A percentile compares a stretch with the other conserved stretches of the same genome.
Evolutionary conservation across 1,140 invertebrate genomes (phyloP).

Genomic region (Drosophila dunni): DNA sequence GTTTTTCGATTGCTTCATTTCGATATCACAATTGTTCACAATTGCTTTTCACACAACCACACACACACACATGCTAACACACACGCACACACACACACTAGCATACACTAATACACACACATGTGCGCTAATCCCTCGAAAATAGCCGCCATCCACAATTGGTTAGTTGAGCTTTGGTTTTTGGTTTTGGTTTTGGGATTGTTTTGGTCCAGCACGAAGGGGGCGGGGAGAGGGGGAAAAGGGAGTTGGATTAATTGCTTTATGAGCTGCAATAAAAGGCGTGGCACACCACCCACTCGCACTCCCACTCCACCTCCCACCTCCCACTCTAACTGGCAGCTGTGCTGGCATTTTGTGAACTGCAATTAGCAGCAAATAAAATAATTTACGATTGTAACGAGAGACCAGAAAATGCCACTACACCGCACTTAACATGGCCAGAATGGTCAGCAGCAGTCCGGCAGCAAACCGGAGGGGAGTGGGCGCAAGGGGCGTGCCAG

Average conservation of each 20-base stretch:
- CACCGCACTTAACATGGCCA: slow-evolving; percentile 25
- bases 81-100: slow-evolving; percentile 15
- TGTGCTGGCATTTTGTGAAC: slow-evolving; percentile 67
- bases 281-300: slow-evolving; percentile 3
- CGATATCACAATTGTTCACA: slow-evolving; percentile 61
- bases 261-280: slow-evolving; percentile 79
- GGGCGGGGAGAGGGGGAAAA: background rate
- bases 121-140: slow-evolving; percentile 59
- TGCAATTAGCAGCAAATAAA: slow-evolving; percentile 83
- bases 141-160: slow-evolving; percentile 68
- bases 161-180: slow-evolving; percentile 53
- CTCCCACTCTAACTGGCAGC: background rate
- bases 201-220: background rate
- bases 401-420: slow-evolving; percentile 55
- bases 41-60: slow-evolving; percentile 30
- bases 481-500: background rate
- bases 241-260: slow-evolving; percentile 68
- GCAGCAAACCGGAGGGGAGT: background rate
- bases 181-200: slow-evolving; percentile 26
- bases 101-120: slow-evolving; percentile 13
- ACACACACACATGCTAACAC: slow-evolving; percentile 8
- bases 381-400: slow-evolving; percentile 82
- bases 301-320: background rate
- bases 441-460: slow-evolving; percentile 16
- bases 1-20: slow-evolving; percentile 64